A percentile compares a stretch with the other conserved stretches of the same genome.
Evolutionary conservation across 2,113 vertebrate species (phyloP).

Genomic region (Gymnorhina tibicen): DNA sequence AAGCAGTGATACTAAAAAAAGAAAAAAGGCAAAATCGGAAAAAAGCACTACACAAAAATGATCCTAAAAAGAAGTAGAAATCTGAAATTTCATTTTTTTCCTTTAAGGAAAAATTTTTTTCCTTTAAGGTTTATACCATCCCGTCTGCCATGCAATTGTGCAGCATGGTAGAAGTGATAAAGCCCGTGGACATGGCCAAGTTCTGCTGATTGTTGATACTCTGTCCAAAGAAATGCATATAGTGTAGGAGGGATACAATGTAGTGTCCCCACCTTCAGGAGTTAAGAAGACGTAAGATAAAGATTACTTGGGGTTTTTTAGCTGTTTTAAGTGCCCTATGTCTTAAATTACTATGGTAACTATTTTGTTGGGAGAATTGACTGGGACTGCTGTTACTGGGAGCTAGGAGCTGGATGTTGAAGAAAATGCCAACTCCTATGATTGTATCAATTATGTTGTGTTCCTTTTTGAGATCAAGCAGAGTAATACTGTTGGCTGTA

Average conservation of each 20-base stretch:
- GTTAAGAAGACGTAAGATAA: not conserved
- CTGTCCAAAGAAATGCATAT: not conserved
- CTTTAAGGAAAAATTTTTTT: no score
- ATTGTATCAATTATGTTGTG: not conserved
- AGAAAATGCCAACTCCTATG: not conserved
- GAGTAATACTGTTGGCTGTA: not conserved
- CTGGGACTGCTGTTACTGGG: not conserved
- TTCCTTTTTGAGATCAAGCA: not conserved
- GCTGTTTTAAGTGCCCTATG: not conserved
- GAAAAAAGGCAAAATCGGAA: no score
- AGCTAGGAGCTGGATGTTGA: not conserved
- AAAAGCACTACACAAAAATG: not conserved
- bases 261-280: not conserved
- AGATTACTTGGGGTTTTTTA: not conserved
- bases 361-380: not conserved
- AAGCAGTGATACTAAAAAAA: not conserved
- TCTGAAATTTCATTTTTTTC: not conserved
- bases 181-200: not conserved
- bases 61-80: not conserved
- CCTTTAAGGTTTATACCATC: not conserved
- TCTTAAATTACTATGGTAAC: not conserved
- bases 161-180: not conserved
- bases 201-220: not conserved
- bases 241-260: not conserved
- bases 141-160: not conserved